Conservation (phyloP, 2,888 invertebrate species). For the Cephus spinipes region DNA sequence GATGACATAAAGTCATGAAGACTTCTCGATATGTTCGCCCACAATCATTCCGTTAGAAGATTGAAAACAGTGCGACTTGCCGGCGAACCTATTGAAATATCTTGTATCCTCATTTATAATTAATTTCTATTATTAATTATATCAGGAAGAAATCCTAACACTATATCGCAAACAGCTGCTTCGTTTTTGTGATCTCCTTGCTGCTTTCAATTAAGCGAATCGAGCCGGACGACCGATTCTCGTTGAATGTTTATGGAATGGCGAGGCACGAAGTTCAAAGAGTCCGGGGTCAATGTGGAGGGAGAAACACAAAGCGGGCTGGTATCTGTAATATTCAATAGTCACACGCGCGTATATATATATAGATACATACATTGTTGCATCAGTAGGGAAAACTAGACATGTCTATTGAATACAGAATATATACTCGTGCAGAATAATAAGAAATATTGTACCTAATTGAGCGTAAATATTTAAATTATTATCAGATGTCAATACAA, state of each 20-base stretch:
- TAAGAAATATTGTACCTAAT: not conserved
- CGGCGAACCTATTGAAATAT: not conserved
- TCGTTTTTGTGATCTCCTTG: not conserved
- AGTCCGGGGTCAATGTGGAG: constrained; percentile 18
- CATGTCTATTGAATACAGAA: not conserved
- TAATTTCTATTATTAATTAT: not conserved
- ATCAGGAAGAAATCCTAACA: not conserved
- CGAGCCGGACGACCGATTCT: not conserved
- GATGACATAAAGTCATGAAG: not conserved
- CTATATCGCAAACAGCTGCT: not conserved
- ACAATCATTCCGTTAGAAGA: not conserved
- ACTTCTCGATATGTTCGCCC: not conserved
- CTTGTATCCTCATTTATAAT: not conserved
- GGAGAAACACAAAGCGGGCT: not conserved
- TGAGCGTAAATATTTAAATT: not conserved
- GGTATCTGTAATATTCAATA: not conserved
- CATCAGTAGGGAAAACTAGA: not conserved
- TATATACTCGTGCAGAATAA: not conserved
- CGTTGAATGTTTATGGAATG: not conserved
- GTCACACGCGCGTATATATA: not conserved
- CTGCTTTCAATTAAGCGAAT: not conserved
- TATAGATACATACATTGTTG: too few species aligned
- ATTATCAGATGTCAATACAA: not conserved
- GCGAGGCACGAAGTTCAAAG: constrained; percentile 20
- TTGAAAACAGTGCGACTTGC: not conserved